A percentile compares a stretch with the other conserved stretches of the same genome.
phyloP scores from a whole-genome alignment of 2,113 vertebrate species.

The Pomatorhinus ruficollis region DNA sequence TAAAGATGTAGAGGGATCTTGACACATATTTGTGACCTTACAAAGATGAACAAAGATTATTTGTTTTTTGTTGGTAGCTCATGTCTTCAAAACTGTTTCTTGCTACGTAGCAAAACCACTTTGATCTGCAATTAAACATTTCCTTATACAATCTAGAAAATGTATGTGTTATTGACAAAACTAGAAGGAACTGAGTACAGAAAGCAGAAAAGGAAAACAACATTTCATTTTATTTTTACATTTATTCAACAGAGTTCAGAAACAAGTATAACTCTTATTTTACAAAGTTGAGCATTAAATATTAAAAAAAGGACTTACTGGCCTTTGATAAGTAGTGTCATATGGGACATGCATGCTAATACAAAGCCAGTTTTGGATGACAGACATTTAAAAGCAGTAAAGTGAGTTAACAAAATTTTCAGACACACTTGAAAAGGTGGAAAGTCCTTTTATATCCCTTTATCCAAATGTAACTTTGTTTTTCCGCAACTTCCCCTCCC shows the following conservation, averaged over 20 bases:
- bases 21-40: background rate
- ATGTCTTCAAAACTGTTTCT: background rate
- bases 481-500: background rate
- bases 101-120: background rate
- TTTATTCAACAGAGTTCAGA: background rate
- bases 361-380: background rate
- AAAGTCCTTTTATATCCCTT: background rate
- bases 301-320: background rate
- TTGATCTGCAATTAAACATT: background rate
- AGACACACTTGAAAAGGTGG: background rate
- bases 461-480: background rate
- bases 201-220: background rate
- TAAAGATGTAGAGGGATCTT: background rate
- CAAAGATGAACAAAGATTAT: background rate
- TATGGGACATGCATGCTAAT: background rate
- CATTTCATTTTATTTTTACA: background rate
- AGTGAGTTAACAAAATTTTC: background rate
- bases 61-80: background rate
- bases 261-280: background rate
- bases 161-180: background rate
- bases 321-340: background rate
- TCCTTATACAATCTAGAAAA: background rate
- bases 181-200: background rate
- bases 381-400: background rate
- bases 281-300: constrained; percentile 8